phyloP scores from a whole-genome alignment of 1,140 invertebrate genomes.

The Drosophila sucinea region DNA sequence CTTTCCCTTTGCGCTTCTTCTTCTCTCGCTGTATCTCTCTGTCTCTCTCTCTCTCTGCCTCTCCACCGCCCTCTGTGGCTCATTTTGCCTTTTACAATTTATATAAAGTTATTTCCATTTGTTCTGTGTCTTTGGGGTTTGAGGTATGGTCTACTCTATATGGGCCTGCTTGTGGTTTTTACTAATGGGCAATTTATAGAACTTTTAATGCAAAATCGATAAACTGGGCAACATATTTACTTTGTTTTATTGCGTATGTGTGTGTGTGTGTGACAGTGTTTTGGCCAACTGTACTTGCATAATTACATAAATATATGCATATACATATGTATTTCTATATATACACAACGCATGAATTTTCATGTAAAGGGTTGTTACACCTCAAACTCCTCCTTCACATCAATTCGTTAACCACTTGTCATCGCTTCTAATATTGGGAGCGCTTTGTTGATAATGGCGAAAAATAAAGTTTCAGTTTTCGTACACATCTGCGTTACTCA shows the following conservation, averaged over 20 bases:
- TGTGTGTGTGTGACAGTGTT: constrained; percentile 23
- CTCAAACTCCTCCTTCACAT: background rate
- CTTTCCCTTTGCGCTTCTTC: constrained; percentile 16
- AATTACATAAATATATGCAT: constrained; percentile 25
- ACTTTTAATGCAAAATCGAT: constrained; percentile 76
- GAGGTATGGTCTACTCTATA: constrained; percentile 6
- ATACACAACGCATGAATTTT: constrained; percentile 6
- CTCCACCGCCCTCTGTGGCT: constrained; percentile 49
- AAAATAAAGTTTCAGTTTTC: background rate
- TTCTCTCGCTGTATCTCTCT: constrained; percentile 14
- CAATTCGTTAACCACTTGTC: background rate
- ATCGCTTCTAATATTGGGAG: background rate
- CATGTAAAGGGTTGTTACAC: constrained; percentile 4
- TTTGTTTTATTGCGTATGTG: constrained; percentile 27
- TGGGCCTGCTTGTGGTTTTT: constrained; percentile 35
- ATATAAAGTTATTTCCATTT: constrained; percentile 77
- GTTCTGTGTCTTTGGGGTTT: constrained; percentile 17
- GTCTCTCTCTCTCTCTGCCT: background rate
- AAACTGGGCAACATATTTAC: constrained; percentile 63
- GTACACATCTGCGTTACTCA: background rate
- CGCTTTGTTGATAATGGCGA: background rate
- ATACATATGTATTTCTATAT: constrained; percentile 3
- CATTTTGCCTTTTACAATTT: constrained; percentile 73
- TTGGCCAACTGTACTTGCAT: constrained; percentile 68
- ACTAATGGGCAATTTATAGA: constrained; percentile 76